A percentile compares a stretch with the other conserved stretches of the same genome.
Conservation (phyloP, 2,797 vertebrate genomes). For the Chelonia mydas region DNA sequence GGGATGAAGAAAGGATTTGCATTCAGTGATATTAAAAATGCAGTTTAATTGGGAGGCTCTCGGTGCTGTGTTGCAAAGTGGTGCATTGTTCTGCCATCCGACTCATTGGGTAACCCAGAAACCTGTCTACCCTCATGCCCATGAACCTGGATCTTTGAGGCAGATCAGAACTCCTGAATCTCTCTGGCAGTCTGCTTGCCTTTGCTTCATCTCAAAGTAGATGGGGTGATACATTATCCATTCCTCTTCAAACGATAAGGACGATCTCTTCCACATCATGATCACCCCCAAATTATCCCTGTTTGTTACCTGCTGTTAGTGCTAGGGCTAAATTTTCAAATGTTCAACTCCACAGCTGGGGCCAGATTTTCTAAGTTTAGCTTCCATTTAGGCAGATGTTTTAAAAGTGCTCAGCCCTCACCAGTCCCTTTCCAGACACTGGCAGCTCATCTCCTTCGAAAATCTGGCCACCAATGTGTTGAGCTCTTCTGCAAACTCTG, state of each 20-base stretch:
- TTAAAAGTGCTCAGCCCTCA: neutral
- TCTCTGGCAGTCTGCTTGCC: neutral
- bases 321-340: neutral
- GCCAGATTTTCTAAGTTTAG: neutral
- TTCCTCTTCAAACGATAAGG: neutral
- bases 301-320: neutral
- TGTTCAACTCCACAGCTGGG: neutral
- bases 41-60: neutral
- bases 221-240: neutral
- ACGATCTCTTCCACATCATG: neutral
- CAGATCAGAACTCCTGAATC: neutral
- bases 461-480: neutral
- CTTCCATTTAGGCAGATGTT: neutral
- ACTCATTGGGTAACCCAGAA: neutral
- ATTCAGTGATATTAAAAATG: neutral
- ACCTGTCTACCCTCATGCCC: neutral
- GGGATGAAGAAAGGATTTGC: neutral
- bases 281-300: neutral
- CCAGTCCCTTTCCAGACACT: rapidly evolving
- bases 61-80: neutral
- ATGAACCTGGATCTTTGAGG: neutral
- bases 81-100: neutral
- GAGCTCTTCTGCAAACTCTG: neutral
- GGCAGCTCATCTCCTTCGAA: neutral
- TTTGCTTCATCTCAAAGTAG: neutral